These are phyloP conservation scores for Tachuris rubrigastra DNA, from an alignment of 2,113 vertebrate genomes.

Conservation along the genomic window DNA sequence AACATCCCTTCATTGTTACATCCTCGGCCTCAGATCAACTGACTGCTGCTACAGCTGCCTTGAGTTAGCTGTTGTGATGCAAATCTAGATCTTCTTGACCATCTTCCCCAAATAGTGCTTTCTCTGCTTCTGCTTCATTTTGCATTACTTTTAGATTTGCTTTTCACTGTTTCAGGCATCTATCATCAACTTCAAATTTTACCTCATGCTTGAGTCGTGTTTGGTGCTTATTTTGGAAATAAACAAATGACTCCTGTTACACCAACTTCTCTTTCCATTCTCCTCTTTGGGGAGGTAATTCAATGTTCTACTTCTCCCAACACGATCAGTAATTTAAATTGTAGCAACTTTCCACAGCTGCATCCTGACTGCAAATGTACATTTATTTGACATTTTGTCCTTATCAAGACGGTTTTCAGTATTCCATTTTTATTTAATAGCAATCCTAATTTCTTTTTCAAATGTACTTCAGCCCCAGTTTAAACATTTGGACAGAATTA, in stretches of 20 bases:
- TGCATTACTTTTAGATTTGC: neutral
- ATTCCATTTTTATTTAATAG: neutral
- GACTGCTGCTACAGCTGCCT: neutral
- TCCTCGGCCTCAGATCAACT: neutral
- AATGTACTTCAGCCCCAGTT: neutral
- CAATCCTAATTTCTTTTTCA: neutral
- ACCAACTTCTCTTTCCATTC: neutral
- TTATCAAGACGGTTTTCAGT: neutral
- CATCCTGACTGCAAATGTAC: neutral
- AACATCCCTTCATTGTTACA: neutral
- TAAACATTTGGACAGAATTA: neutral
- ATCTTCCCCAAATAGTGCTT: neutral
- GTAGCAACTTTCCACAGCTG: neutral
- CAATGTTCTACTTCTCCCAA: neutral
- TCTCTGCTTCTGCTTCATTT: neutral
- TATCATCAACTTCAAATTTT: neutral
- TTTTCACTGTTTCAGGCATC: neutral
- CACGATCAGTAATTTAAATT: neutral
- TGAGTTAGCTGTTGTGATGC: neutral
- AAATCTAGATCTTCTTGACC: neutral
- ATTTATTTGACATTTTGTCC: neutral
- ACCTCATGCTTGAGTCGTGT: neutral
- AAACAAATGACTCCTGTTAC: neutral
- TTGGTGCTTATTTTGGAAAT: neutral
- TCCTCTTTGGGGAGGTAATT: neutral